A percentile compares a stretch with the other conserved stretches of the same genome.
Conservation (phyloP, 2,113 vertebrate species). For the Paradisaea rubra region DNA sequence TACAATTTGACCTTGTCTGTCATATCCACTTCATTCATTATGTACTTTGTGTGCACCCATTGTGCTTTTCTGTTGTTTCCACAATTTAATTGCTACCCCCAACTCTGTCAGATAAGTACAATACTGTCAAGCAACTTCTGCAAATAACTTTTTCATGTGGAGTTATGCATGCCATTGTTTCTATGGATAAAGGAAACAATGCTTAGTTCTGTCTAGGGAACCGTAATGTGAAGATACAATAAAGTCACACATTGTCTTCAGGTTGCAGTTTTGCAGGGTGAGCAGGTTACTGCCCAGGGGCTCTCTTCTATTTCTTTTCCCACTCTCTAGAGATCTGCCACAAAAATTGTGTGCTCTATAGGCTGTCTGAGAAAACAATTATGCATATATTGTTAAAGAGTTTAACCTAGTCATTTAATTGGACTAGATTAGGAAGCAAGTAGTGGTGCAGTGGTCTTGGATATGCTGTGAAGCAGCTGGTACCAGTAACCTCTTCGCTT, state of each 20-base stretch:
- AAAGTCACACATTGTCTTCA: conserved; percentile 8
- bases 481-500: not conserved
- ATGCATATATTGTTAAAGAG: not conserved
- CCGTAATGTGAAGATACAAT: not conserved
- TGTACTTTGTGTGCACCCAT: not conserved
- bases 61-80: not conserved
- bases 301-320: not conserved
- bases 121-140: not conserved
- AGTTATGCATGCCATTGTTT: conserved; percentile 5
- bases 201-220: not conserved
- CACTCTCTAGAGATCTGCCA: not conserved
- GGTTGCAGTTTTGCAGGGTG: conserved; percentile 18
- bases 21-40: not conserved
- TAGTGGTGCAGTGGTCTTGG: not conserved
- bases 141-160: conserved; percentile 13
- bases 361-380: not conserved
- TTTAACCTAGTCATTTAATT: not conserved
- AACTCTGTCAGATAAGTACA: not conserved
- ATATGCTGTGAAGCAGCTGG: not conserved
- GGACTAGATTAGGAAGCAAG: not conserved
- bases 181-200: conserved; percentile 7
- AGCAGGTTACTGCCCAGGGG: conserved; percentile 15
- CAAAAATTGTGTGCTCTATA: not conserved
- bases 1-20: not conserved
- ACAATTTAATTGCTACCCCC: not conserved